Conservation (phyloP, 2,888 invertebrate species). For the Drosophila birchii region DNA sequence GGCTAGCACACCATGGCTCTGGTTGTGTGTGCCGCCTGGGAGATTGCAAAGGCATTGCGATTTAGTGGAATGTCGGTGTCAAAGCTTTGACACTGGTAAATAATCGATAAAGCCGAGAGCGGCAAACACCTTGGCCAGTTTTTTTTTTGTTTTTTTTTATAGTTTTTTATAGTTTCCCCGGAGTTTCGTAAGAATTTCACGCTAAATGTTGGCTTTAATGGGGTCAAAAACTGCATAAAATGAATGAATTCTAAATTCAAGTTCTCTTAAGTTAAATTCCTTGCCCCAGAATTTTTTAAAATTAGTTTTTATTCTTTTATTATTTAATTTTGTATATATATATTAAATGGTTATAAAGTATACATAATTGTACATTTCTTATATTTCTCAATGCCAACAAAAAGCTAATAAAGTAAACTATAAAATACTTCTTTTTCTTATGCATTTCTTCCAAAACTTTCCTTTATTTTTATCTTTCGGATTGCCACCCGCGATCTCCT, state of each 20-base stretch:
- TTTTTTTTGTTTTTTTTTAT: no score
- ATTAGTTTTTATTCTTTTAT: not conserved
- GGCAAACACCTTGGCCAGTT: conserved; percentile 25
- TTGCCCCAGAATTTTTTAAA: not conserved
- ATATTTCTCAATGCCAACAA: not conserved
- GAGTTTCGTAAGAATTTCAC: conserved; percentile 23
- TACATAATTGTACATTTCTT: not conserved
- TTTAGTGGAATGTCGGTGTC: conserved; percentile 20
- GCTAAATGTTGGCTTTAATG: not conserved
- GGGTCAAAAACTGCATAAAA: not conserved
- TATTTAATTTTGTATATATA: not conserved
- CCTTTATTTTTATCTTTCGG: not conserved
- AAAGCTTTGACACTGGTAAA: conserved; percentile 24
- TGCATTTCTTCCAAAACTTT: not conserved
- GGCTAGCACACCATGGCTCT: conserved; percentile 14
- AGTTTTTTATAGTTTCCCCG: conserved; percentile 10
- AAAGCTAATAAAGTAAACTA: not conserved
- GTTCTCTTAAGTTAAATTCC: no score
- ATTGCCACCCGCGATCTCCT: conserved; percentile 3
- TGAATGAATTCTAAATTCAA: no score
- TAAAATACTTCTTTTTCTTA: not conserved
- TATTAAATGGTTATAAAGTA: not conserved
- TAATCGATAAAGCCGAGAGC: conserved; percentile 35
- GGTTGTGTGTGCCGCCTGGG: not conserved
- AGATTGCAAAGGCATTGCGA: conserved; percentile 4